phyloP scores from a whole-genome alignment of 2,888 invertebrate genomes.

The Podabrus alpinus region DNA sequence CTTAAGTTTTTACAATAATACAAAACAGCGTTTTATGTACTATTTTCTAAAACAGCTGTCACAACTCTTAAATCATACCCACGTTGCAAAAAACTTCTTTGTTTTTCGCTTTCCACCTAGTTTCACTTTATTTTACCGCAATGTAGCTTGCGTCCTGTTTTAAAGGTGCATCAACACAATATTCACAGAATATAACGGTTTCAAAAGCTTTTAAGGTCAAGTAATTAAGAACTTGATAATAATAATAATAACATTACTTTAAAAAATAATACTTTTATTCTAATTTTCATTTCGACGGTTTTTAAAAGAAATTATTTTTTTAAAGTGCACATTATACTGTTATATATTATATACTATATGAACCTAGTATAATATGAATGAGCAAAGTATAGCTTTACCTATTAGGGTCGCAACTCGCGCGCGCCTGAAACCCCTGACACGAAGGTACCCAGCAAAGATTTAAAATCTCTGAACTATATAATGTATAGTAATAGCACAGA shows the following conservation, averaged over 20 bases:
- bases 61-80: slow-evolving; percentile 13
- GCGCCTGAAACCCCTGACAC: no score
- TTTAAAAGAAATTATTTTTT: background rate
- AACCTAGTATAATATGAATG: no score
- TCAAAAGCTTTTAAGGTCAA: slow-evolving; percentile 11
- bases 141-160: slow-evolving; percentile 7
- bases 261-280: slow-evolving; percentile 6
- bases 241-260: background rate
- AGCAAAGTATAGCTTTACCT: no score
- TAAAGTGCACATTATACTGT: no score
- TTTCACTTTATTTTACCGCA: slow-evolving; percentile 8
- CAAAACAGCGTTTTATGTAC: slow-evolving; percentile 1
- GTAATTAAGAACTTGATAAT: slow-evolving; percentile 5
- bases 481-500: no score
- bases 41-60: slow-evolving; percentile 5
- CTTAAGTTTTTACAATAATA: slow-evolving; percentile 3
- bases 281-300: background rate
- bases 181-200: slow-evolving; percentile 5
- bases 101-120: slow-evolving; percentile 1
- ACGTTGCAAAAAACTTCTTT: slow-evolving; percentile 5
- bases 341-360: no score
- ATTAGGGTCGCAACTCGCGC: no score
- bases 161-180: background rate
- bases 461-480: no score
- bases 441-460: no score